Conservation (phyloP, 2,797 vertebrate species). For the Phoxinus dragarum region DNA sequence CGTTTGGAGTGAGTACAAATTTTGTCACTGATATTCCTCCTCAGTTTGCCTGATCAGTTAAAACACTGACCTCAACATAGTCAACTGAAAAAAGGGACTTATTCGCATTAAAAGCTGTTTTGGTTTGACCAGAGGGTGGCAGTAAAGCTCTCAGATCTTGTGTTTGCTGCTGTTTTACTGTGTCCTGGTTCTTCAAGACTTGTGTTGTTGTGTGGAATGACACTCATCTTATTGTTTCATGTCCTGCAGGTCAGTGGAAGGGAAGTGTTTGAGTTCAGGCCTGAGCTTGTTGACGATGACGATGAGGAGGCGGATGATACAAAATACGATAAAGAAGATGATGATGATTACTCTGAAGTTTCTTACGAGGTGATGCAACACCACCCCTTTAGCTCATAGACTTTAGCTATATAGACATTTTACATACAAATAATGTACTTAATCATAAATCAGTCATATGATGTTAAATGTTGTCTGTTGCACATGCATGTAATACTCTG, state of each 20-base stretch:
- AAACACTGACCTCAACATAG: neutral
- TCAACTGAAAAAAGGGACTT: neutral
- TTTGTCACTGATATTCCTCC: neutral
- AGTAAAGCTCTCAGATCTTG: neutral
- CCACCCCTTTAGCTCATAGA: neutral
- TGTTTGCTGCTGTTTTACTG: neutral
- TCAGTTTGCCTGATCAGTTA: neutral
- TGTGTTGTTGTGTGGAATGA: neutral
- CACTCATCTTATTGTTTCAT: neutral
- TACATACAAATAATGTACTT: neutral
- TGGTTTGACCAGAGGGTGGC: neutral
- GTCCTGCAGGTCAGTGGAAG: slow-evolving; percentile 89
- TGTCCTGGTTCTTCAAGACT: neutral
- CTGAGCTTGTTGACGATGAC: slow-evolving; percentile 92
- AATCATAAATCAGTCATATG: neutral
- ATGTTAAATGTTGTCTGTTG: neutral
- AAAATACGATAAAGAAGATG: slow-evolving; percentile 69
- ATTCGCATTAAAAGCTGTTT: neutral
- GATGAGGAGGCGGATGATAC: slow-evolving; percentile 94
- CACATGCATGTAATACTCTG: neutral
- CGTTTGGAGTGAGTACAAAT: slow-evolving; percentile 83
- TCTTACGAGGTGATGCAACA: slow-evolving; percentile 48
- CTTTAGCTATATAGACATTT: neutral
- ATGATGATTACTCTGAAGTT: slow-evolving; percentile 65
- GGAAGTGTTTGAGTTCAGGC: slow-evolving; percentile 97